phyloP scores from a whole-genome alignment of 92 coral and sea anemone species.

The Heteractis magnifica region DNA sequence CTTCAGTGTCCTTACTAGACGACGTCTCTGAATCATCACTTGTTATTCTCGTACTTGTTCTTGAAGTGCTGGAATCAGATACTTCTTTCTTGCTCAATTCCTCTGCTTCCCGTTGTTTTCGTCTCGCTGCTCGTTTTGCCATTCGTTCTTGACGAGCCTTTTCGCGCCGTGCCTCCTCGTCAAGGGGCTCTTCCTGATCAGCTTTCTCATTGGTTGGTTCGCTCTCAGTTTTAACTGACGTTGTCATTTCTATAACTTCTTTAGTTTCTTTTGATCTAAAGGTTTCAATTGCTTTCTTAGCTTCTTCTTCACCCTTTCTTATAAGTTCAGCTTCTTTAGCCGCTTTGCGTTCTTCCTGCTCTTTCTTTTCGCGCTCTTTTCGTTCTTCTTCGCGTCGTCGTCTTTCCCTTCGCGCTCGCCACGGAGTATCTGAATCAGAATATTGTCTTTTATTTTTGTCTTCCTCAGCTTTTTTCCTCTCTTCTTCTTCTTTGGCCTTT shows the following conservation, averaged over 20 bases:
- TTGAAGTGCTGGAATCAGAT: conserved; percentile 17
- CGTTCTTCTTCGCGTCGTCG: conserved; percentile 36
- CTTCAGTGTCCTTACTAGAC: conserved; percentile 46
- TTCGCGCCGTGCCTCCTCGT: conserved; percentile 37
- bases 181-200: conserved; percentile 23
- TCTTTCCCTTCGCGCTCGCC: conserved; percentile 19
- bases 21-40: conserved; percentile 38
- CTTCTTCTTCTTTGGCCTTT: conserved; percentile 17
- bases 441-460: conserved; percentile 21
- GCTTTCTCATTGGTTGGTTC: conserved; percentile 13
- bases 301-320: conserved; percentile 27
- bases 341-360: conserved; percentile 28
- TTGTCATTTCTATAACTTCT: background rate
- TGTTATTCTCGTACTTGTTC: conserved; percentile 13
- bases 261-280: background rate
- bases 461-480: conserved; percentile 3
- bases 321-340: conserved; percentile 31
- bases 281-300: background rate
- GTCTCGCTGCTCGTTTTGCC: conserved; percentile 40
- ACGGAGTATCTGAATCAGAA: conserved; percentile 36
- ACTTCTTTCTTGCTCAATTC: conserved; percentile 16
- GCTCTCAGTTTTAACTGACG: conserved; percentile 3
- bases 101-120: conserved; percentile 37
- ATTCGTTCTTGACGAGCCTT: conserved; percentile 38
- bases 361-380: conserved; percentile 37